Percentiles rank a stretch among this genome's conserved stretches.
These are phyloP conservation scores for Scelioninae gen. 1 DNA, from an alignment of 2,888 invertebrate species.

Conservation along the genomic window DNA sequence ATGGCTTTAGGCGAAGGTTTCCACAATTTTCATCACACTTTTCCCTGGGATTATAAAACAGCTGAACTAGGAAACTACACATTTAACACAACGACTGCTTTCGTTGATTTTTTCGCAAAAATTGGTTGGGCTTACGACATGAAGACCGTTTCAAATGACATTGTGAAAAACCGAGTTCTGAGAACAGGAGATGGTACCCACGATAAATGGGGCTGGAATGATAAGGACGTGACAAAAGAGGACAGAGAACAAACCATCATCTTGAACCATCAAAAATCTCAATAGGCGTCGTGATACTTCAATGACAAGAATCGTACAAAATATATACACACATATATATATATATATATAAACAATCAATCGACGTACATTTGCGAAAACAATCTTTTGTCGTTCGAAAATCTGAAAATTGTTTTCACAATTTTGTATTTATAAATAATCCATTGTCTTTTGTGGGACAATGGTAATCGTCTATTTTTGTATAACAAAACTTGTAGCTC, in stretches of 20 bases:
- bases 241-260: slow-evolving; percentile 76
- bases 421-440: too few relatives aligned
- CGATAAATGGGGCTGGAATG: slow-evolving; percentile 89
- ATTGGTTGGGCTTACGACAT: slow-evolving; percentile 95
- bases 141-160: slow-evolving; percentile 90
- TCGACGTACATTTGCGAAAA: too few relatives aligned
- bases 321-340: too few relatives aligned
- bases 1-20: slow-evolving; percentile 94
- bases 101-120: slow-evolving; percentile 89
- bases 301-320: too few relatives aligned
- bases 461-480: too few relatives aligned
- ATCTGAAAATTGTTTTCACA: too few relatives aligned
- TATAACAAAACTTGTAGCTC: too few relatives aligned
- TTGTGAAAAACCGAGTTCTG: slow-evolving; percentile 88
- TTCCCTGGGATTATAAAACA: slow-evolving; percentile 96
- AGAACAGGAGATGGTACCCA: slow-evolving; percentile 91
- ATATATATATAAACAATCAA: too few relatives aligned
- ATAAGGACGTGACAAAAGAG: slow-evolving; percentile 82
- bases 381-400: too few relatives aligned
- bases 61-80: slow-evolving; percentile 89
- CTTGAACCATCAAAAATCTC: slow-evolving; percentile 66
- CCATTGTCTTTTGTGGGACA: too few relatives aligned
- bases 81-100: slow-evolving; percentile 85
- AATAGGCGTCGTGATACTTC: slow-evolving; percentile 21
- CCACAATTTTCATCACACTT: slow-evolving; percentile 95